phyloP scores from a whole-genome alignment of 2,113 vertebrate genomes.

The Megaleporinus macrocephalus region DNA sequence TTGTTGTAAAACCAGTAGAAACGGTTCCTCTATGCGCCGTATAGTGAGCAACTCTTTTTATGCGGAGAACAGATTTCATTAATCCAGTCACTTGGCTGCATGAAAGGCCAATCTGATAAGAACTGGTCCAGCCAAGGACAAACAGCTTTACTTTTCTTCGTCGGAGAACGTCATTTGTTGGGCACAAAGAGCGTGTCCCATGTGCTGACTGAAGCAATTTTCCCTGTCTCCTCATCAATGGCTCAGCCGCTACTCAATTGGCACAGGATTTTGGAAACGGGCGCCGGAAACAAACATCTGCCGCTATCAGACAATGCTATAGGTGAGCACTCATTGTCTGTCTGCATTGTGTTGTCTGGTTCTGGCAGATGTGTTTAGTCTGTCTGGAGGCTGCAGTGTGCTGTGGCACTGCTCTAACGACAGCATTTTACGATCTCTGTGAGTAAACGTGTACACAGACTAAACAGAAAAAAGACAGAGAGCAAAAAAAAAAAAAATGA shows the following conservation, averaged over 20 bases:
- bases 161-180: slow-evolving; percentile 46
- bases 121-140: slow-evolving; percentile 30
- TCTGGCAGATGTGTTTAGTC: slow-evolving; percentile 21
- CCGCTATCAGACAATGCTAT: slow-evolving; percentile 8
- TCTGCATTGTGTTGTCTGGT: slow-evolving; percentile 13
- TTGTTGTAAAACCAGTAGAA: slow-evolving; percentile 21
- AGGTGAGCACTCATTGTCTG: slow-evolving; percentile 7
- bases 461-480: not conserved
- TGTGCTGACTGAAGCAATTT: slow-evolving; percentile 44
- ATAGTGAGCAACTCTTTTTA: slow-evolving; percentile 5
- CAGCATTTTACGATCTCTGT: not conserved
- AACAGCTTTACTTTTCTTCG: slow-evolving; percentile 33
- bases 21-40: slow-evolving; percentile 8
- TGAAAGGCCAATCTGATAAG: slow-evolving; percentile 51
- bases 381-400: slow-evolving; percentile 9
- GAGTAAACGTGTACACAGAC: not conserved
- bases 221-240: slow-evolving; percentile 33
- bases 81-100: slow-evolving; percentile 32
- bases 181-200: slow-evolving; percentile 36
- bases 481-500: not conserved
- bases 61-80: slow-evolving; percentile 27
- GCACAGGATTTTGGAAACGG: slow-evolving; percentile 15
- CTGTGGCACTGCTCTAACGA: not conserved
- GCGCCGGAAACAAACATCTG: slow-evolving; percentile 20
- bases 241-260: slow-evolving; percentile 20